Conservation (phyloP, 2,797 vertebrate species). For the Microhierax caerulescens region DNA sequence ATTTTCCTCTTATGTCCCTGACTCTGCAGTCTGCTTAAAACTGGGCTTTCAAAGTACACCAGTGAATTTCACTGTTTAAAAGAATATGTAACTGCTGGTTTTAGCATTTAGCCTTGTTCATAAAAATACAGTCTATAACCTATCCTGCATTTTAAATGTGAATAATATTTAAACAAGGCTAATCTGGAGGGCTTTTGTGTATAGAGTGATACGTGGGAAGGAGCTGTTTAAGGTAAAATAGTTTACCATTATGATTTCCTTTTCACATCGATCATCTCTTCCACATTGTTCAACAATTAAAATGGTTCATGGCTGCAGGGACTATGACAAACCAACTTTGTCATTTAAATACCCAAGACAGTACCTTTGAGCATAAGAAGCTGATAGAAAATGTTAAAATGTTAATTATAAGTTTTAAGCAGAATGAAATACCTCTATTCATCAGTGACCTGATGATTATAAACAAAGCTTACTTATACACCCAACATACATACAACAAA, state of each 20-base stretch:
- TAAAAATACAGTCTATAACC: conserved; percentile 50
- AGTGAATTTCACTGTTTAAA: neutral
- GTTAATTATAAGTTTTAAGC: conserved; percentile 66
- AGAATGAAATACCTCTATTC: conserved; percentile 2
- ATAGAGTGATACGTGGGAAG: conserved; percentile 57
- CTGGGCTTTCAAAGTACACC: neutral
- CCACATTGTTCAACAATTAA: conserved; percentile 55
- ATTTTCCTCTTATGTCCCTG: conserved; percentile 1
- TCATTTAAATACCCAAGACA: conserved; percentile 25
- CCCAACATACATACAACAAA: neutral
- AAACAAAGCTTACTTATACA: neutral
- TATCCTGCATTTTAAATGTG: conserved; percentile 72
- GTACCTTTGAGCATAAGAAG: conserved; percentile 1
- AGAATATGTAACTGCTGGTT: conserved; percentile 30
- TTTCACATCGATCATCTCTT: conserved; percentile 58
- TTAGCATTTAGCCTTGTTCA: conserved; percentile 49
- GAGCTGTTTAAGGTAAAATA: conserved; percentile 29
- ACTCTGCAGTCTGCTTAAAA: neutral
- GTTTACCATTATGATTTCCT: conserved; percentile 31
- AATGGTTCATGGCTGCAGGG: conserved; percentile 36
- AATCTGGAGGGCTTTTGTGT: conserved; percentile 63
- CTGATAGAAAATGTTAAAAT: conserved; percentile 49
- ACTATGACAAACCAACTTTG: conserved; percentile 33
- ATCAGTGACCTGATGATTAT: conserved; percentile 35
- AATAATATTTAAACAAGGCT: conserved; percentile 76